phyloP scores from a whole-genome alignment of 2,797 vertebrate species.

The Sebastes hubbsi region DNA sequence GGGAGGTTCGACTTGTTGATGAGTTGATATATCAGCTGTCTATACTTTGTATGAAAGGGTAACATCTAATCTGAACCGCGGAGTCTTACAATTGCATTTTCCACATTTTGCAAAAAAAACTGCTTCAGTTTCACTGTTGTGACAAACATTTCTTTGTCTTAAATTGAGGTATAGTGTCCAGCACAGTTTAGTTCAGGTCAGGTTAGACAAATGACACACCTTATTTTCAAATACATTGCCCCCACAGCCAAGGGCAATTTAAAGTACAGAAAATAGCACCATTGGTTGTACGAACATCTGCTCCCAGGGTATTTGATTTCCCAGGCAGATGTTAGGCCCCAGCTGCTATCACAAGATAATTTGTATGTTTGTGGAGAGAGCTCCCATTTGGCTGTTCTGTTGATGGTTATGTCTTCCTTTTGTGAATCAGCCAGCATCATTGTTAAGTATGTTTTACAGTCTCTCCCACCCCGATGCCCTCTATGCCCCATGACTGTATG shows the following conservation, averaged over 20 bases:
- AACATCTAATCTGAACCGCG: neutral
- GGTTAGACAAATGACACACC: slow-evolving; percentile 66
- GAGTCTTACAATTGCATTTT: slow-evolving; percentile 2
- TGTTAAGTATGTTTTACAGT: slow-evolving; percentile 60
- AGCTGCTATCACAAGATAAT: slow-evolving; percentile 95
- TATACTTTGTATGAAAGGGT: slow-evolving; percentile 19
- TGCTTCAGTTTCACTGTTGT: neutral
- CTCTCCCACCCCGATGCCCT: slow-evolving; percentile 36
- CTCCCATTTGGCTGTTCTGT: slow-evolving; percentile 89
- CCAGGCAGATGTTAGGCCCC: slow-evolving; percentile 96
- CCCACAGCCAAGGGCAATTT: slow-evolving; percentile 75
- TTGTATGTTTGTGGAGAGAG: slow-evolving; percentile 92
- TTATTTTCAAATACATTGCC: slow-evolving; percentile 56
- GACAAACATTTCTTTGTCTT: neutral
- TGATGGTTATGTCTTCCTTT: slow-evolving; percentile 86
- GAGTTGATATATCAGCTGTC: slow-evolving; percentile 47
- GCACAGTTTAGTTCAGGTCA: slow-evolving; percentile 23
- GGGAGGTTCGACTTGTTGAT: slow-evolving; percentile 88
- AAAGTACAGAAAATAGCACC: slow-evolving; percentile 87
- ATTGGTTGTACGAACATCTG: slow-evolving; percentile 92
- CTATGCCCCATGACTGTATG: slow-evolving; percentile 22
- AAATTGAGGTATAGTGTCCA: slow-evolving; percentile 55
- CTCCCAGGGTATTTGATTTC: slow-evolving; percentile 91
- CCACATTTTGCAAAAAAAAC: neutral
- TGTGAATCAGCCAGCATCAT: slow-evolving; percentile 70